These are phyloP conservation scores for Charanyca ferruginea DNA, from an alignment of 2,888 invertebrate species.

Conservation along the genomic window DNA sequence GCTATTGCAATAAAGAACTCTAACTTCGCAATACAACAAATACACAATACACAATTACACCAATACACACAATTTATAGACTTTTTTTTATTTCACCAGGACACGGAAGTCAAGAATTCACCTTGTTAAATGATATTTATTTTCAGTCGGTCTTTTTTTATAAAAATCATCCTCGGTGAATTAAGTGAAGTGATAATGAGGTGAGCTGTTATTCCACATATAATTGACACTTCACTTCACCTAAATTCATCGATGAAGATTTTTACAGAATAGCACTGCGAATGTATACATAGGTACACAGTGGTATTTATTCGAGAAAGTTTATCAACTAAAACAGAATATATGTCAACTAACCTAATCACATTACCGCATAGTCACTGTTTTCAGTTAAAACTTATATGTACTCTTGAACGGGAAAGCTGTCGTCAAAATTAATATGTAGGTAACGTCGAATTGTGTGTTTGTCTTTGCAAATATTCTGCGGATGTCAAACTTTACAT, in stretches of 20 bases:
- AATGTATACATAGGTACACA: background rate
- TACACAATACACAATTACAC: too few species aligned
- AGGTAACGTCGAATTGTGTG: slow-evolving; percentile 23
- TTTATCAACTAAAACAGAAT: slow-evolving; percentile 35
- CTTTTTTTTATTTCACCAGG: too few species aligned
- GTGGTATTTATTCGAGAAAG: slow-evolving; percentile 28
- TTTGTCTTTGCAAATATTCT: slow-evolving; percentile 35
- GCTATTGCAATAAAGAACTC: too few species aligned
- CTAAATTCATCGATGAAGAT: background rate
- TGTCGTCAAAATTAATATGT: slow-evolving; percentile 44
- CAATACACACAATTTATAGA: too few species aligned
- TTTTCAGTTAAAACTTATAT: slow-evolving; percentile 27
- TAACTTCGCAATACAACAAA: too few species aligned
- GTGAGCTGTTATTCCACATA: too few species aligned
- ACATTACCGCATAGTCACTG: slow-evolving; percentile 30
- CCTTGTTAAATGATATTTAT: too few species aligned
- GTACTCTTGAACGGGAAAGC: slow-evolving; percentile 44
- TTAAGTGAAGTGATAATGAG: too few species aligned
- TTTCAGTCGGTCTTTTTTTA: too few species aligned
- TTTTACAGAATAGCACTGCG: too few species aligned
- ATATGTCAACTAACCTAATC: slow-evolving; percentile 32
- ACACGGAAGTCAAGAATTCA: too few species aligned
- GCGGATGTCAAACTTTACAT: slow-evolving; percentile 22
- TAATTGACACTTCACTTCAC: background rate
- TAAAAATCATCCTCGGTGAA: too few species aligned